phyloP scores from a whole-genome alignment of 2,888 invertebrate species.

The Torymus texanus region DNA sequence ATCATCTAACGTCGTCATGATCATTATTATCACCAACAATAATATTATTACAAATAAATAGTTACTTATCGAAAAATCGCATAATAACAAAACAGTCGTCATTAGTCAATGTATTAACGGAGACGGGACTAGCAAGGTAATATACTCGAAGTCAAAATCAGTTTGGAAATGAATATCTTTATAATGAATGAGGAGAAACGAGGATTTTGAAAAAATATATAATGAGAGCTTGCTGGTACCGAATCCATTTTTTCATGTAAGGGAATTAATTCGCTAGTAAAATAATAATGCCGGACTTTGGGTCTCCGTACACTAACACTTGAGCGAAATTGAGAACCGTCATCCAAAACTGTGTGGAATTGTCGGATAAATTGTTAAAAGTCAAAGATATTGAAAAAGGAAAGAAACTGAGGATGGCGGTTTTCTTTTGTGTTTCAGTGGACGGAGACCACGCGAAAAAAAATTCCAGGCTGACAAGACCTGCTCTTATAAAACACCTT shows the following conservation, averaged over 20 bases:
- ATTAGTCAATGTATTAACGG: constrained; percentile 50
- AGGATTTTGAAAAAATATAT: constrained; percentile 25
- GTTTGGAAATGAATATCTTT: constrained; percentile 1
- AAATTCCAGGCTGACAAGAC: constrained; percentile 10
- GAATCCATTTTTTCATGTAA: constrained; percentile 39
- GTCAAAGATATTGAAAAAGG: constrained; percentile 47
- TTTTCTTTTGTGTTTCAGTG: constrained; percentile 21
- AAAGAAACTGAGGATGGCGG: constrained; percentile 15
- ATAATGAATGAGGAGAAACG: not conserved
- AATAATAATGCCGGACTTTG: constrained; percentile 57
- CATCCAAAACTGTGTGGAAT: not conserved
- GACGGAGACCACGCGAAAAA: constrained; percentile 9
- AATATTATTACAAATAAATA: constrained; percentile 71
- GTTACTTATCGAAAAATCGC: constrained; percentile 67
- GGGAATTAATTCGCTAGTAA: constrained; percentile 49
- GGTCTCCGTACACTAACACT: constrained; percentile 32
- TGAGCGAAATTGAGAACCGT: constrained; percentile 43
- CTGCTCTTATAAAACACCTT: not conserved
- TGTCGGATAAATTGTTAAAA: constrained; percentile 45
- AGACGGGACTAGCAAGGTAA: constrained; percentile 41
- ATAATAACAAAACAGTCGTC: constrained; percentile 70
- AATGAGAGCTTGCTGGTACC: constrained; percentile 38
- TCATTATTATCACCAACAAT: constrained; percentile 56
- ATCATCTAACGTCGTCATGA: constrained; percentile 57
- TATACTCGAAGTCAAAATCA: not conserved